Conservation (phyloP, 2,113 vertebrate species). For the Hydrolagus affinis region DNA sequence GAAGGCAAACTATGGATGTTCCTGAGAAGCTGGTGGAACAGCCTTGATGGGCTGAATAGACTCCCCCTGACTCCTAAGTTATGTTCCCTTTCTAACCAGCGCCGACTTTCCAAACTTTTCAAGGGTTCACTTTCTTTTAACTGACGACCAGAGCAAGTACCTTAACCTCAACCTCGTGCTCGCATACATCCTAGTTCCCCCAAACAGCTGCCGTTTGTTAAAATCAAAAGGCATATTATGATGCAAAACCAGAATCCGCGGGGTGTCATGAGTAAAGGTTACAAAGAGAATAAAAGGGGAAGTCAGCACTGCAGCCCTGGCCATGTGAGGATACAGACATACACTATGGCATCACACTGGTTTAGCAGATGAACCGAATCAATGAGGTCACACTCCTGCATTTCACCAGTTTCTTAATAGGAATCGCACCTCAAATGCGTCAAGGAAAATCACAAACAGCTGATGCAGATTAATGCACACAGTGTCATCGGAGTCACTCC, state of each 20-base stretch:
- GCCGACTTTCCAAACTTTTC: neutral
- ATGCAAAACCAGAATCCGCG: slow-evolving; percentile 75
- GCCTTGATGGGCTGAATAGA: neutral
- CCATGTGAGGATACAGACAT: slow-evolving; percentile 76
- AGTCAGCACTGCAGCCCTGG: slow-evolving; percentile 68
- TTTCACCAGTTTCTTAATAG: slow-evolving; percentile 65
- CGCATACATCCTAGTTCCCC: slow-evolving; percentile 62
- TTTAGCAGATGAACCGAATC: slow-evolving; percentile 83
- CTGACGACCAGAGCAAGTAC: neutral
- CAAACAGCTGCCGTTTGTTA: slow-evolving; percentile 71
- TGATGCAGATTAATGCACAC: slow-evolving; percentile 74
- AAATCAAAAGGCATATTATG: slow-evolving; percentile 66
- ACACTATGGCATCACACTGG: slow-evolving; percentile 70
- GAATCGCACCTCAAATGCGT: slow-evolving; percentile 64
- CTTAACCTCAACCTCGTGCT: neutral
- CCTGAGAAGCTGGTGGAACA: neutral
- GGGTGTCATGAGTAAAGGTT: slow-evolving; percentile 78
- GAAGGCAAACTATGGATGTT: too few relatives aligned
- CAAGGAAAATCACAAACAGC: slow-evolving; percentile 64
- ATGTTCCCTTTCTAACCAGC: neutral
- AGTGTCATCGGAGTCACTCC: slow-evolving; percentile 61
- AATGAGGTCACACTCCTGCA: slow-evolving; percentile 78
- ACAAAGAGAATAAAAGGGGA: slow-evolving; percentile 78
- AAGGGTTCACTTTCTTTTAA: neutral
- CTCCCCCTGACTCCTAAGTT: too few relatives aligned